A percentile compares a stretch with the other conserved stretches of the same genome.
Evolutionary conservation across 2,113 vertebrate species (phyloP).

Genomic region (Silurus glanis): DNA sequence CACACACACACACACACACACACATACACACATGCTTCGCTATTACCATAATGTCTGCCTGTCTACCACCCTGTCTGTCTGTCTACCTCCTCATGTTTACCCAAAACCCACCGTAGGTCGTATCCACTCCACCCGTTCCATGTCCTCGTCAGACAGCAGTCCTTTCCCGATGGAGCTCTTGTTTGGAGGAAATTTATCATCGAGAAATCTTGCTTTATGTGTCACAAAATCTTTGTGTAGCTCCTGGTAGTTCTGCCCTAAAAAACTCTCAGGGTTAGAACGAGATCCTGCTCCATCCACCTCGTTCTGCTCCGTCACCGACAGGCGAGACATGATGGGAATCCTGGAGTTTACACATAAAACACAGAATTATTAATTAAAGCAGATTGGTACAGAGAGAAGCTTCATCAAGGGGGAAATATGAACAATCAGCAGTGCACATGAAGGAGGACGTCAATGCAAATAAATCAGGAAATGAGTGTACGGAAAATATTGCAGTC

Average conservation of each 20-base stretch:
- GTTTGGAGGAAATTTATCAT: constrained; percentile 67
- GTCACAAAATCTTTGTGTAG: constrained; percentile 52
- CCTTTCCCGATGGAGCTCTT: constrained; percentile 59
- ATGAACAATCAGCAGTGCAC: too few species aligned
- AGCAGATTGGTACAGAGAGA: too few species aligned
- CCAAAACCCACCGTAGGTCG: constrained; percentile 50
- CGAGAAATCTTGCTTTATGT: constrained; percentile 50
- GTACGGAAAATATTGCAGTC: too few species aligned
- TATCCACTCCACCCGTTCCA: constrained; percentile 49
- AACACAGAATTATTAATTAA: not conserved
- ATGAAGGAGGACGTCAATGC: too few species aligned
- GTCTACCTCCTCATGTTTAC: not conserved
- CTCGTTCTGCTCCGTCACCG: not conserved
- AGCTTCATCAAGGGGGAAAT: too few species aligned
- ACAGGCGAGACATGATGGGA: not conserved
- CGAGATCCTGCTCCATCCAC: constrained; percentile 50
- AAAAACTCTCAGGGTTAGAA: constrained; percentile 53
- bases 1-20: too few species aligned
- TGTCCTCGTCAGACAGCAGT: constrained; percentile 22
- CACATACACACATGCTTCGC: too few species aligned
- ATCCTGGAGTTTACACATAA: not conserved
- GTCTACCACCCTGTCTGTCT: too few species aligned
- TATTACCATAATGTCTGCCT: not conserved
- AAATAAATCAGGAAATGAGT: too few species aligned
- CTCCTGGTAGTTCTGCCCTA: constrained; percentile 60